These are phyloP conservation scores for Electrona antarctica DNA, from an alignment of 2,113 vertebrate genomes.

Conservation along the genomic window DNA sequence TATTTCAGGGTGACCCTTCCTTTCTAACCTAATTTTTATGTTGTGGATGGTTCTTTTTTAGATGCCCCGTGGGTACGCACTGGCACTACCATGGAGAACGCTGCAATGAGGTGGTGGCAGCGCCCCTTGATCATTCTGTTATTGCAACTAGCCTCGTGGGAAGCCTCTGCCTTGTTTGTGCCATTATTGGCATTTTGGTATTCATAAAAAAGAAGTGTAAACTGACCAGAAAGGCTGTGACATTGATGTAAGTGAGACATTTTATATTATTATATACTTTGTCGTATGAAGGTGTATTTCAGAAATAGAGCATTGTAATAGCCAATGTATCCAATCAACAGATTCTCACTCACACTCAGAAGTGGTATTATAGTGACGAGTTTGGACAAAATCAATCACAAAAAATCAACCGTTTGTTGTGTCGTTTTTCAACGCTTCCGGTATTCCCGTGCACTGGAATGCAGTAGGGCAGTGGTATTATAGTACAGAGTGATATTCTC, in stretches of 20 bases:
- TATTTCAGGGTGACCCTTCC: neutral
- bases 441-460: no score
- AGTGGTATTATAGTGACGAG: no score
- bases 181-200: slow-evolving; percentile 78
- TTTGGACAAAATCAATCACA: no score
- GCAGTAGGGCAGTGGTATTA: no score
- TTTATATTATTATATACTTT: neutral
- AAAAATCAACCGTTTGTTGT: no score
- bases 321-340: neutral
- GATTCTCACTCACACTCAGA: neutral
- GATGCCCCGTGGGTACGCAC: slow-evolving; percentile 82
- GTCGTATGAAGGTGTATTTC: no score
- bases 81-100: slow-evolving; percentile 81
- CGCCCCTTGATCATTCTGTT: slow-evolving; percentile 74
- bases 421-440: no score
- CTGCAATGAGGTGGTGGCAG: slow-evolving; percentile 81
- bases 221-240: slow-evolving; percentile 75
- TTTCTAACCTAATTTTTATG: slow-evolving; percentile 1
- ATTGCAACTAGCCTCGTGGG: slow-evolving; percentile 76
- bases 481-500: no score
- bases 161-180: slow-evolving; percentile 79
- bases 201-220: slow-evolving; percentile 84
- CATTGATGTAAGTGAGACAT: slow-evolving; percentile 80
- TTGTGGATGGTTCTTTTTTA: slow-evolving; percentile 56
- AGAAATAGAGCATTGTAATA: no score